Base-by-base conservation (phyloP, 2,113 vertebrate genomes). In the Alectura lathami region DNA sequence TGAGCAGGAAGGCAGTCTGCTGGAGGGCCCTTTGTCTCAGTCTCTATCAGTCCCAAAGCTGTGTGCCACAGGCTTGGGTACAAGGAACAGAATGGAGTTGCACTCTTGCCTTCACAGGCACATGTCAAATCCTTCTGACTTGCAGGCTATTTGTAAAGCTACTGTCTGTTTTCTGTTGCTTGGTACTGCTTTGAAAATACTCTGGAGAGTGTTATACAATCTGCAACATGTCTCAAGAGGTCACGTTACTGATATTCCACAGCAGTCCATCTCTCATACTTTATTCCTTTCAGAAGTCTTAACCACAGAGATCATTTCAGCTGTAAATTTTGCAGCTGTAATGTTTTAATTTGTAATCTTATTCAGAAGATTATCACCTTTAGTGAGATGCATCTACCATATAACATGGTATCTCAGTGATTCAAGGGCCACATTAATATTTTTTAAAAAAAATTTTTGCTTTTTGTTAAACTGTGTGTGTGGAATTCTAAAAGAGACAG, bases 241-340 rank as follows among this genome's bases (percentile, higher is more conserved):
- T 40, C 5, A 5, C 0, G 0, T 57, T 38, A 3, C 57, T 13
- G 0, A 40, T 66, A 3, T 23, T 57, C 13, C 0, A 0, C 57
- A 45, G 43, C 43, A 36, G 62, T 30, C 63, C 9, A 4, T 43
- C 16, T 86, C 22, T 1, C 11, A 7, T 40, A 9, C 3, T 0
- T 91, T 60, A 30, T 13, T 68, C 57, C 34, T 43, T 89, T 91
- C 43, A 54, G 51, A 77, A 88, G 13, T 32, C 63, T 69, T 79
- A 47, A 54, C 62, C n/a, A 42, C 29, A 72, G 16, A 79, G 17
- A 11, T 91, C 48, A 69, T 62, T 48, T 48, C 42, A 27, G 53
- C 3, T n/a, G 24, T 9, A 78, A 40, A 14, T n/a, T 64, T 79
- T 73, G 32, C 30, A n/a, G 9, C 23, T 16, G 5, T 47, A 30